A percentile compares a stretch with the other conserved stretches of the same genome.
Evolutionary conservation across 2,797 vertebrate species (phyloP).

Genomic region (Hydrophis major): DNA sequence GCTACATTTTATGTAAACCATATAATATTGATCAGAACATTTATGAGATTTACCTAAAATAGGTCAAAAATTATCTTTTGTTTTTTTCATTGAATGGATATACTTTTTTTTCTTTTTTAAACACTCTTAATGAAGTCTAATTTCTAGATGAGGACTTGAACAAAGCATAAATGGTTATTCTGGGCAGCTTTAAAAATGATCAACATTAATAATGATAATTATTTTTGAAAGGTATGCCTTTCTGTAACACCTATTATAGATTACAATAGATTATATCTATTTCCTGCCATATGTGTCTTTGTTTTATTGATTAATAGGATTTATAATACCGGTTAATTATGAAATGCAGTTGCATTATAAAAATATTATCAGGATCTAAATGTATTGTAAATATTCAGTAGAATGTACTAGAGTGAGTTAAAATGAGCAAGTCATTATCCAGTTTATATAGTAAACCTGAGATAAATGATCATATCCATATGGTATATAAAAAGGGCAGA

Average conservation of each 20-base stretch:
- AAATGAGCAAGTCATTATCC: not conserved
- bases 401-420: not conserved
- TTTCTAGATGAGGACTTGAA: constrained; percentile 40
- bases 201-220: constrained; percentile 54
- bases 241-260: not conserved
- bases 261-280: not conserved
- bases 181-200: constrained; percentile 54
- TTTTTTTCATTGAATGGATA: rapidly evolving
- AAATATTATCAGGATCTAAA: not conserved
- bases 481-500: not conserved
- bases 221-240: not conserved
- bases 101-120: not conserved
- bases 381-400: not conserved
- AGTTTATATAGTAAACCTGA: not conserved
- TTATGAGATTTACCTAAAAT: not conserved
- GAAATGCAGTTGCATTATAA: not conserved
- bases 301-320: not conserved
- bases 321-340: not conserved
- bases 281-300: not conserved
- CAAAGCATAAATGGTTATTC: not conserved
- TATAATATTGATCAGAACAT: not conserved
- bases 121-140: not conserved
- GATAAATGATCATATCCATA: not conserved
- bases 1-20: not conserved
- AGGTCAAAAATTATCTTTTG: not conserved